Conservation (phyloP, 2,797 vertebrate species). For the Cossypha caffra region DNA sequence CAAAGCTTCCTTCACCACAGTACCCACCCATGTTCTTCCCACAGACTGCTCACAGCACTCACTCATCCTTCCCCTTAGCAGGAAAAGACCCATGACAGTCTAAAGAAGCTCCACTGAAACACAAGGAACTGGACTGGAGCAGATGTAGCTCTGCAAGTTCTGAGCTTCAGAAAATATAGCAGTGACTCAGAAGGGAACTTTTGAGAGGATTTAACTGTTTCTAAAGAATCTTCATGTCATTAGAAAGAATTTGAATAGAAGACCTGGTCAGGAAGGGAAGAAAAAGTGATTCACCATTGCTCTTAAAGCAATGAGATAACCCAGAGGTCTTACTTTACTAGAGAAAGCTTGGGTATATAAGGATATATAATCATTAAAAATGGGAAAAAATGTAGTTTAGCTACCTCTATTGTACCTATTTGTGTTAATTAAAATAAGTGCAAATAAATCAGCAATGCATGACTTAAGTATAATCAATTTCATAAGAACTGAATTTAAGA, state of each 20-base stretch:
- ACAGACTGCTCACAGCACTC: neutral
- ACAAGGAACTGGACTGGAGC: neutral
- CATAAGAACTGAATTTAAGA: neutral
- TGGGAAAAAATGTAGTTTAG: accelerated
- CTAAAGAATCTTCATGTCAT: neutral
- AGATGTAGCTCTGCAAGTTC: neutral
- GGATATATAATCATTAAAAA: neutral
- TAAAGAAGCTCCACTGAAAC: neutral
- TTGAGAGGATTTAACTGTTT: neutral
- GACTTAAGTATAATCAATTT: neutral
- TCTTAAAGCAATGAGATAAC: neutral
- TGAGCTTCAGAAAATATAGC: neutral
- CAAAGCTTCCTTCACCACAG: neutral
- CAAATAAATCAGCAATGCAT: neutral
- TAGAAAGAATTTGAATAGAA: neutral
- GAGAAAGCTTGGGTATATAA: neutral
- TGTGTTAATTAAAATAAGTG: neutral
- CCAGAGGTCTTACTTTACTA: neutral
- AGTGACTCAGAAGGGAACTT: neutral
- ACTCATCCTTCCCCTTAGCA: neutral
- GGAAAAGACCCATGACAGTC: neutral
- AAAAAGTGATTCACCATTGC: neutral
- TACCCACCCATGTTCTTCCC: neutral
- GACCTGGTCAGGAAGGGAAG: neutral
- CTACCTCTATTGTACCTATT: neutral